Evolutionary conservation across 2,888 invertebrate genomes (phyloP).

Genomic region (Cosmopolites sordidus): DNA sequence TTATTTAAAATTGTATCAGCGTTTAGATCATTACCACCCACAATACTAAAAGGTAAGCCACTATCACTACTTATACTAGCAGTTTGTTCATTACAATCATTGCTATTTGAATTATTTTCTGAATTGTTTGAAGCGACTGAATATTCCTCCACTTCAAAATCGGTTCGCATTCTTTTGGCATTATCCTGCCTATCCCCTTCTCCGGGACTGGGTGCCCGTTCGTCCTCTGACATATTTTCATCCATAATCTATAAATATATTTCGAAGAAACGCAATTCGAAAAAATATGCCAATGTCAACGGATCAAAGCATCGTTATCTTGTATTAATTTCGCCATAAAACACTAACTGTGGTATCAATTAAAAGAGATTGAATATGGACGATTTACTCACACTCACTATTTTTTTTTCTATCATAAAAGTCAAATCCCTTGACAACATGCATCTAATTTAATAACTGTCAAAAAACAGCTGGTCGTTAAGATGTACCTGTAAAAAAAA

Average conservation of each 20-base stretch:
- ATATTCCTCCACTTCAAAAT: slow-evolving; percentile 32
- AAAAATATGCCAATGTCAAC: neutral
- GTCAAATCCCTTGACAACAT: neutral
- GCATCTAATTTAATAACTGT: neutral
- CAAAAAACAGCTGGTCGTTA: slow-evolving; percentile 11
- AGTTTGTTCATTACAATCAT: slow-evolving; percentile 31
- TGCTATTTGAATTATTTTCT: slow-evolving; percentile 20
- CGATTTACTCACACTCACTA: too few species aligned
- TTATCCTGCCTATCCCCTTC: slow-evolving; percentile 28
- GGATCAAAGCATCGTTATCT: neutral
- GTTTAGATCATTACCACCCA: slow-evolving; percentile 31
- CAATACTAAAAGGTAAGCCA: slow-evolving; percentile 33
- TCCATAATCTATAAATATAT: slow-evolving; percentile 34
- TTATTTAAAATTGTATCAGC: slow-evolving; percentile 5
- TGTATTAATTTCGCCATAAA: too few species aligned
- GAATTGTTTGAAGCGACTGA: slow-evolving; percentile 34
- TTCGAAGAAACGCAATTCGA: slow-evolving; percentile 1
- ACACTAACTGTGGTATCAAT: too few species aligned
- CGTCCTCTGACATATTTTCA: slow-evolving; percentile 35
- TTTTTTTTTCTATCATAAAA: too few species aligned
- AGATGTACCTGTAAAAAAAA: neutral
- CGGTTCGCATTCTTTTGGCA: slow-evolving; percentile 41
- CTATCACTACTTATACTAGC: slow-evolving; percentile 38
- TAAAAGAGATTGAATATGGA: too few species aligned
- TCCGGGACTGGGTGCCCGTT: slow-evolving; percentile 21